These are phyloP conservation scores for Ophonus ardosiacus DNA, from an alignment of 2,888 invertebrate genomes.

Conservation along the genomic window DNA sequence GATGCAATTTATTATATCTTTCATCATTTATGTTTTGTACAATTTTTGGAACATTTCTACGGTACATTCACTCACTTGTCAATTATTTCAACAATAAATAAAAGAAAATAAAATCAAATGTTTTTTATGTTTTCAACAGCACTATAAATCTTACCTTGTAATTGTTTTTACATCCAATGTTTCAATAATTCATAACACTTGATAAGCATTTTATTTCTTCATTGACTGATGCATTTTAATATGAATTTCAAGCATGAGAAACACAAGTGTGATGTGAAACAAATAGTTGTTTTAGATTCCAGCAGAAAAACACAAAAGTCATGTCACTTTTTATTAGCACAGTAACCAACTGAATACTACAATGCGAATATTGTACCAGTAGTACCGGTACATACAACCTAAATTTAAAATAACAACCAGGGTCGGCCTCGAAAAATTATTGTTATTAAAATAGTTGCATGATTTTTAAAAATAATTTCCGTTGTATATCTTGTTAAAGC, in stretches of 20 bases:
- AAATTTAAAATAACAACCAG: conserved; percentile 37
- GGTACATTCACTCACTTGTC: conserved; percentile 15
- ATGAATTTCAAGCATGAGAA: conserved; percentile 5
- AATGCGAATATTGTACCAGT: conserved; percentile 49
- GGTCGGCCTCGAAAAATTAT: neutral
- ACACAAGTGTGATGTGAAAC: neutral
- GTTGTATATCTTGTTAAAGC: neutral
- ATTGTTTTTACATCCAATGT: neutral
- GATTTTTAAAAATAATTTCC: neutral
- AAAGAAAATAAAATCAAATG: neutral
- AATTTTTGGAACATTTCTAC: conserved; percentile 15
- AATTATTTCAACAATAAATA: neutral
- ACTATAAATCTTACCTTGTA: conserved; percentile 24
- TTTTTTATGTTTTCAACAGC: neutral
- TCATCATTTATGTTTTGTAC: conserved; percentile 27
- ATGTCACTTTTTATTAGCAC: conserved; percentile 55
- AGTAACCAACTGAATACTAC: conserved; percentile 53
- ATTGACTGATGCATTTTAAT: neutral
- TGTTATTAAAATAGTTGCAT: neutral
- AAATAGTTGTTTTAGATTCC: neutral
- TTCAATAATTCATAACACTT: conserved; percentile 24
- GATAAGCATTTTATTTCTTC: conserved; percentile 38
- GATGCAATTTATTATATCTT: conserved; percentile 30
- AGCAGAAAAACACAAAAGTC: conserved; percentile 10
- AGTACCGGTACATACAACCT: conserved; percentile 54